Evolutionary conservation across 2,113 vertebrate species (phyloP), one percentile per base, ranked within the genome.

Genomic region (Ceratotherium simum): DNA sequence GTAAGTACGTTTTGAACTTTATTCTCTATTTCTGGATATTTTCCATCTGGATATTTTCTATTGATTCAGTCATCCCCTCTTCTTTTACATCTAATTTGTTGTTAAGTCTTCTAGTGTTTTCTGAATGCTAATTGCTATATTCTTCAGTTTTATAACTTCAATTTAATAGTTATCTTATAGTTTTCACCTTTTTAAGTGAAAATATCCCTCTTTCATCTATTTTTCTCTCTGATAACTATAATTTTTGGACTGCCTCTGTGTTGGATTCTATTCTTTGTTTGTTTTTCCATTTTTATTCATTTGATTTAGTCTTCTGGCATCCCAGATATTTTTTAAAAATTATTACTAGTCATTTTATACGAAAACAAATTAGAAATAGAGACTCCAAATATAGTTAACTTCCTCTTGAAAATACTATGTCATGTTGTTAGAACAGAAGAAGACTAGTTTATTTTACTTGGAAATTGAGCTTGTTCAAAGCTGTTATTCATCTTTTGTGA

Each of bases 351-450:
- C 58, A 31, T 46, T 64, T 46, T 36, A 89, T 90, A 79, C 72
- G 23, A 94, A 91, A 94, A 89, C 3, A 39, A 72, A 67, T 48
- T 67, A 86, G 14, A 93, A 48, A 87, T 84, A 58, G 69, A 72
- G 9, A 72, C 9, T 86, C 10, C 42, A 92, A 92, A 87, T 17
- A 36, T 18, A 65, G 8, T 69, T 76, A 89, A 78, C 31, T 88
- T 72, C 16, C 9, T 94, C 4, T 87, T 94, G 42, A 90, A 95
- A 76, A 69, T 78, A 85, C 42, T 72, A 46, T 72, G 5, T 14
- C 12, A 23, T 54, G 0, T 51, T 72, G 12, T 84, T 69, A 54
- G 11, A 76, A 54, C 6, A 91, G 54, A 14, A 60, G 31, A 16
- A 87, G 31, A 60, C 60, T 73, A n/a, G 21, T 36, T 42, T 81